Evolutionary conservation across 2,797 vertebrate genomes (phyloP).

Genomic region (Lithobates pipiens): DNA sequence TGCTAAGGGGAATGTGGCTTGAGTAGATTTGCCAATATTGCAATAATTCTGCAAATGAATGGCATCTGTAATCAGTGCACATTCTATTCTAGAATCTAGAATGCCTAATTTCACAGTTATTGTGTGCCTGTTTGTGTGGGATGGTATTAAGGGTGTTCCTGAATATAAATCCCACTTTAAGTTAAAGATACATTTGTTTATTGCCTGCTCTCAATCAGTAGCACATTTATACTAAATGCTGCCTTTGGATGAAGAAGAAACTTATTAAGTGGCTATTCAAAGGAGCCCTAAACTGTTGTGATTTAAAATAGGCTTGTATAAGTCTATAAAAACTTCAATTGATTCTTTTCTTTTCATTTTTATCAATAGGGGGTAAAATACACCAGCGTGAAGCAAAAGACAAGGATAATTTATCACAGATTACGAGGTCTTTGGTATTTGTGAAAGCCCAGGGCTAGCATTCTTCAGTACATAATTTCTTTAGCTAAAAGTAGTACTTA

Average conservation of each 20-base stretch:
- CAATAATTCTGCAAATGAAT: slow-evolving; percentile 33
- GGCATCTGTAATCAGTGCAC: slow-evolving; percentile 36
- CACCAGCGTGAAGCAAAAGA: slow-evolving; percentile 50
- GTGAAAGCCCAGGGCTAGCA: slow-evolving; percentile 50
- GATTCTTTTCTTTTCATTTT: slow-evolving; percentile 62
- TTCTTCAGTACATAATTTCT: slow-evolving; percentile 37
- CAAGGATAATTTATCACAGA: slow-evolving; percentile 63
- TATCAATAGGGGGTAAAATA: slow-evolving; percentile 60
- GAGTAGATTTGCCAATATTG: slow-evolving; percentile 36
- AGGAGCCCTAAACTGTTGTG: slow-evolving; percentile 18
- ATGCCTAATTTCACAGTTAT: slow-evolving; percentile 33
- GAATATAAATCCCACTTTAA: slow-evolving; percentile 53
- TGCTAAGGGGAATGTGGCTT: slow-evolving; percentile 2
- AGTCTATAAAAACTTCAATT: slow-evolving; percentile 64
- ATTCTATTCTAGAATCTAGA: slow-evolving; percentile 44
- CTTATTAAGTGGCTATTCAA: slow-evolving; percentile 57
- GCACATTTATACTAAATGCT: slow-evolving; percentile 54
- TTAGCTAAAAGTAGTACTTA: slow-evolving; percentile 51
- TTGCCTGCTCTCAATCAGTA: slow-evolving; percentile 43
- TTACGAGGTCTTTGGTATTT: slow-evolving; percentile 59
- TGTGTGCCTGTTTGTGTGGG: slow-evolving; percentile 53
- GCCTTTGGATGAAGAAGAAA: slow-evolving; percentile 52
- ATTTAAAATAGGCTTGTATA: slow-evolving; percentile 45
- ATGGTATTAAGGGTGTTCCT: slow-evolving; percentile 49
- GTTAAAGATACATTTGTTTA: slow-evolving; percentile 58